Base-by-base conservation (phyloP, 2,888 invertebrate species). In the Diarsia mendica region DNA sequence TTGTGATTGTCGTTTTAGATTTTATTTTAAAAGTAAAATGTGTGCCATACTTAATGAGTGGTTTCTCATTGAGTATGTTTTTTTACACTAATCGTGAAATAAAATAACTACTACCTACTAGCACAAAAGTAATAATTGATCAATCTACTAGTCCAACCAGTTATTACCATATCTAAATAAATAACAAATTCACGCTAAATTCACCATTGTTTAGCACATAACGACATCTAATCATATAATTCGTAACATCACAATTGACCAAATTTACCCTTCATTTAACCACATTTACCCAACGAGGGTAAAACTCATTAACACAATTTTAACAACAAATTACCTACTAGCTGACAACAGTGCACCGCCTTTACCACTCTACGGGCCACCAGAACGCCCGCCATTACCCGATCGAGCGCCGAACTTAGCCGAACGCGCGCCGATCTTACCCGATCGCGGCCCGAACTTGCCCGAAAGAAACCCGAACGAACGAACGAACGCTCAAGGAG, bases 301-400 rank as follows among this genome's bases (percentile, higher is more conserved):
- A 71, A 72, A 75, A 64, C 2, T 66, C 67, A 63, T 6, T 58
- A 69, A 55, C 55, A 58, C 49, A 6, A 70, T 48, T 64, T 49
- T 79, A 82, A 79, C 72, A 71, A 85, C 72, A 77, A 85, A 85
- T 82, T 84, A 63, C 67, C 58, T 85, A 88, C 67, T 85, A 90
- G 92, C 89, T 49, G 92, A 89, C 20, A 89, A 89, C n/a, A 91
- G 88, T 77, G 92, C 92, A 0, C 96, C 95, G 3, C 95, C 95
- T 13, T 87, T 95, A 33, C 95, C 96, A 0, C 83, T 91, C 6
- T 89, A 90, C 39, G 93, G 93, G 0, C 95, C 95, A 0, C 94
- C 94, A 28, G 92, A 92, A 72, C 85, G 88, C 9, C 89, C 90
- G 9, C 87, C 88, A 48, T 9, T 90, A 2, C 91, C 93, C 23